Conservation (phyloP, 2,888 invertebrate species). For the Eledone cirrhosa region DNA sequence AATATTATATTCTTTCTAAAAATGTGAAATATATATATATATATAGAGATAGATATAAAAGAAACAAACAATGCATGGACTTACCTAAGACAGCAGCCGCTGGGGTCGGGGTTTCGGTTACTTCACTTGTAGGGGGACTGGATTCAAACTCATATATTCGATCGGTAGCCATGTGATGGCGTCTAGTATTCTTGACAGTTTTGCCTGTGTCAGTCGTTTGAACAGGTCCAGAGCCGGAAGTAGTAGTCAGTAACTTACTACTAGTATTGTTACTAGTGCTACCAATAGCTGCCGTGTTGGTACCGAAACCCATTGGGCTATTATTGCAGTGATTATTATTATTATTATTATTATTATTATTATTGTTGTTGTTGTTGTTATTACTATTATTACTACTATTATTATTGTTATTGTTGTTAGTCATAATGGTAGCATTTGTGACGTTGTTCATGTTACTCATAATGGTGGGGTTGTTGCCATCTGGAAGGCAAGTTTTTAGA, state of each 20-base stretch:
- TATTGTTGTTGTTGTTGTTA: not conserved
- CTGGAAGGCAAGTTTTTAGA: too few relatives aligned
- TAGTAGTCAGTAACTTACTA: not conserved
- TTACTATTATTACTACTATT: not conserved
- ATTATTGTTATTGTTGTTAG: not conserved
- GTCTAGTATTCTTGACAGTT: not conserved
- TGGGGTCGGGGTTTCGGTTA: slow-evolving; percentile 9
- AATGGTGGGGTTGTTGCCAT: too few relatives aligned
- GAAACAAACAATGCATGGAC: not conserved
- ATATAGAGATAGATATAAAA: not conserved
- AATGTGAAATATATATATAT: not conserved
- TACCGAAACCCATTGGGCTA: not conserved
- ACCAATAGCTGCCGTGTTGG: slow-evolving; percentile 6
- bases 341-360: not conserved
- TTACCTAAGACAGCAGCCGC: not conserved
- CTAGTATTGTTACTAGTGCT: slow-evolving; percentile 1
- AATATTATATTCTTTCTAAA: too few relatives aligned
- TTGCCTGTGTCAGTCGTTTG: not conserved
- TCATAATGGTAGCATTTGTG: not conserved
- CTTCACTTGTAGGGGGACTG: slow-evolving; percentile 23
- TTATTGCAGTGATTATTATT: not conserved
- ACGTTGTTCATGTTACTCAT: too few relatives aligned
- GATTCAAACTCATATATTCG: slow-evolving; percentile 23
- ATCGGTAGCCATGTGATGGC: slow-evolving; percentile 3
- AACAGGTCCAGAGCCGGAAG: not conserved